Evolutionary conservation across 2,113 vertebrate genomes (phyloP).

Genomic region (Ceyx melanurus): DNA sequence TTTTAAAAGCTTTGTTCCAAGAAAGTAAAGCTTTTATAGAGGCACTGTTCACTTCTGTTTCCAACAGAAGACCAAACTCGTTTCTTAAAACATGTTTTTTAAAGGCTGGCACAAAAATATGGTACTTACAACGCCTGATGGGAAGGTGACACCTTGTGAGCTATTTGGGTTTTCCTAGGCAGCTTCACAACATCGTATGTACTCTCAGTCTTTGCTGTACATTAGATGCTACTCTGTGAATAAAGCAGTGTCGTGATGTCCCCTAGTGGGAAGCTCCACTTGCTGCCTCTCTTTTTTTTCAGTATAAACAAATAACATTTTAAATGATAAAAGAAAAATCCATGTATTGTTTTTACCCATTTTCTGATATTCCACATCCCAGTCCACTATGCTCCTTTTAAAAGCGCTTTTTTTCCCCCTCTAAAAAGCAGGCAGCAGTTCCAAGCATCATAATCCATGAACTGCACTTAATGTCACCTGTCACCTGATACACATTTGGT

Average conservation of each 20-base stretch:
- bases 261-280: conserved; percentile 24
- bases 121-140: neutral
- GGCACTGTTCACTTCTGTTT: neutral
- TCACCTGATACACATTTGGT: neutral
- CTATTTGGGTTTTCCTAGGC: neutral
- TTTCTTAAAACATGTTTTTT: neutral
- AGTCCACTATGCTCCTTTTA: neutral
- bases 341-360: neutral
- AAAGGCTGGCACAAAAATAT: neutral
- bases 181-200: neutral
- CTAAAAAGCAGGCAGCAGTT: neutral
- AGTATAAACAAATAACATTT: neutral
- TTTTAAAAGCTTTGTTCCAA: neutral
- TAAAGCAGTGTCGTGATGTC: neutral
- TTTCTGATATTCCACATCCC: neutral
- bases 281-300: neutral
- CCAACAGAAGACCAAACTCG: neutral
- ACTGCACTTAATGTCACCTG: neutral
- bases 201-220: neutral
- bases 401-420: accelerated
- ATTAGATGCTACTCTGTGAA: neutral
- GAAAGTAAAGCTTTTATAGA: neutral
- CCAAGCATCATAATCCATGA: neutral
- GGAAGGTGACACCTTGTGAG: neutral
- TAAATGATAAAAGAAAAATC: neutral